phyloP scores from a whole-genome alignment of 1,140 invertebrate genomes.

The Thaumatotibia leucotreta region DNA sequence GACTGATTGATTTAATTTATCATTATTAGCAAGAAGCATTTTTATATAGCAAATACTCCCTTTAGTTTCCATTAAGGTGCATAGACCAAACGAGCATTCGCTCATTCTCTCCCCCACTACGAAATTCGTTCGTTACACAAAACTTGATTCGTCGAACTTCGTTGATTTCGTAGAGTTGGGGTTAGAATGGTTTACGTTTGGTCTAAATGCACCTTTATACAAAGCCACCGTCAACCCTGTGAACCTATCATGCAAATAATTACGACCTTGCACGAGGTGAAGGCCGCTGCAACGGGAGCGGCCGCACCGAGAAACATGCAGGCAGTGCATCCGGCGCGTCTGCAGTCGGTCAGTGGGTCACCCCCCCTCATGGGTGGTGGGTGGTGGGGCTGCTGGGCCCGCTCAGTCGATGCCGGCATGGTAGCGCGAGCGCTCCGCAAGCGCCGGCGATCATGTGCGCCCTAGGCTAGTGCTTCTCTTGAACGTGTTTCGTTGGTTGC shows the following conservation, averaged over 20 bases:
- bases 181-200: background rate
- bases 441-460: slow-evolving; percentile 34
- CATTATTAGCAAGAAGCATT: too few relatives aligned
- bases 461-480: slow-evolving; percentile 35
- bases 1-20: too few relatives aligned
- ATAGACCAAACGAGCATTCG: too few relatives aligned
- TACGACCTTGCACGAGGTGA: slow-evolving; percentile 61
- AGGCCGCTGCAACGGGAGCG: slow-evolving; percentile 61
- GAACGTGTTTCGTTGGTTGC: slow-evolving; percentile 61
- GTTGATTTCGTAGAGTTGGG: too few relatives aligned
- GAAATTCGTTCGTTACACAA: too few relatives aligned
- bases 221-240: background rate
- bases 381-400: slow-evolving; percentile 16
- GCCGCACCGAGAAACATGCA: slow-evolving; percentile 48
- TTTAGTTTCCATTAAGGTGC: too few relatives aligned
- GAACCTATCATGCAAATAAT: slow-evolving; percentile 20
- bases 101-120: too few relatives aligned
- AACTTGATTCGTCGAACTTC: too few relatives aligned
- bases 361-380: slow-evolving; percentile 18
- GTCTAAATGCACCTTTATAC: background rate
- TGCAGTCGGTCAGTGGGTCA: slow-evolving; percentile 72
- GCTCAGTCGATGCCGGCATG: slow-evolving; percentile 26
- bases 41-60: too few relatives aligned
- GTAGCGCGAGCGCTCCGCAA: slow-evolving; percentile 29
- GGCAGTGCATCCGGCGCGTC: slow-evolving; percentile 59